Percentiles rank a stretch among this genome's conserved stretches.
These are phyloP conservation scores for Megaceryle alcyon DNA, from an alignment of 2,797 vertebrate species.

Conservation along the genomic window DNA sequence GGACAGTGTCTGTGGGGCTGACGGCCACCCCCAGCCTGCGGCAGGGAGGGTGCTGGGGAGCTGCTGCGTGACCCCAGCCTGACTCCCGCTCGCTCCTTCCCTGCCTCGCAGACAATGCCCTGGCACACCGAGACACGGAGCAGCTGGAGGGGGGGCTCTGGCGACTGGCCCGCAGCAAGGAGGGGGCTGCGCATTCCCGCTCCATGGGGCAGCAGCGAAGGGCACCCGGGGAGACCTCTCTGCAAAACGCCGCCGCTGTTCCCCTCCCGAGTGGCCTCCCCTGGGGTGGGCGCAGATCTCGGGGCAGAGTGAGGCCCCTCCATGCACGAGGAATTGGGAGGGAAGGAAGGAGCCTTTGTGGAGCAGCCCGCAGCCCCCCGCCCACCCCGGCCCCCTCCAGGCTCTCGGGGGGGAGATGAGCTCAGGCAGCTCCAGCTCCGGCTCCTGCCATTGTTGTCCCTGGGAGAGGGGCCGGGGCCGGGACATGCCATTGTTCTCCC, in stretches of 20 bases:
- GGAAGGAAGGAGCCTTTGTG: neutral
- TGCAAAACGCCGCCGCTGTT: fast-evolving
- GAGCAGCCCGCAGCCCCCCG: neutral
- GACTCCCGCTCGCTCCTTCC: neutral
- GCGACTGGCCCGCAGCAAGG: fast-evolving
- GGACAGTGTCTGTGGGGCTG: fast-evolving
- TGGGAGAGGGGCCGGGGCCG: constrained; percentile 39
- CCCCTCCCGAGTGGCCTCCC: fast-evolving
- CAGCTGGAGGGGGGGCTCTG: neutral
- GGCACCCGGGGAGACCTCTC: neutral
- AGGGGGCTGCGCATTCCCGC: neutral
- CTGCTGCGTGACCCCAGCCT: neutral
- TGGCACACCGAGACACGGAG: neutral
- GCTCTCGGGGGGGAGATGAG: constrained; percentile 40
- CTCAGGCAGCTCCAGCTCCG: constrained; percentile 23
- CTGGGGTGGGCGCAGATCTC: neutral
- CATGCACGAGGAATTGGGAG: neutral
- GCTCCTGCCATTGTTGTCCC: constrained; percentile 65
- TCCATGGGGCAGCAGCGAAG: neutral
- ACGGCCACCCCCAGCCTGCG: fast-evolving
- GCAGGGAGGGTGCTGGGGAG: neutral
- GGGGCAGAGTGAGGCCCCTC: neutral
- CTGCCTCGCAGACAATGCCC: constrained; percentile 16
- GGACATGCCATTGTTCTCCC: constrained; percentile 52
- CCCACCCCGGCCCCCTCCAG: neutral